Evolutionary conservation across 2,113 vertebrate species (phyloP).

Genomic region (Peucedramus taeniatus): DNA sequence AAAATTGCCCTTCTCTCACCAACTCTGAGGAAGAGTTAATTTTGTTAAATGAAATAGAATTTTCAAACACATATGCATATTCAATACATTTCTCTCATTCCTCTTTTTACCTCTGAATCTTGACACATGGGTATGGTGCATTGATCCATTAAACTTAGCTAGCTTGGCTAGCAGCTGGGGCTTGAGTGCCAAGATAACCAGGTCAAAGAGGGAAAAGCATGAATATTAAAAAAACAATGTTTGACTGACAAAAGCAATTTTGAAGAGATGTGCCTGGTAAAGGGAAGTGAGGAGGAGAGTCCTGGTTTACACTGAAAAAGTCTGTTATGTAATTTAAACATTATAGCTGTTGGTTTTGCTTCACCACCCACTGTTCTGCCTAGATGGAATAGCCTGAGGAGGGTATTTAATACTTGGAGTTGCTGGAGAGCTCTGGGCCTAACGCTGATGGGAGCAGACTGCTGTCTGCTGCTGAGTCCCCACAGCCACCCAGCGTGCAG

Average conservation of each 20-base stretch:
- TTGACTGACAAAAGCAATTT: slow-evolving; percentile 62
- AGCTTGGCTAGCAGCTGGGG: slow-evolving; percentile 41
- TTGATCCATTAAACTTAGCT: slow-evolving; percentile 45
- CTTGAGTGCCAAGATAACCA: slow-evolving; percentile 56
- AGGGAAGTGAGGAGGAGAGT: not conserved
- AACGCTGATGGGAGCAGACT: not conserved
- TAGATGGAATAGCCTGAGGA: slow-evolving; percentile 8
- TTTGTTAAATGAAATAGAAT: not conserved
- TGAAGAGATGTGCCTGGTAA: not conserved
- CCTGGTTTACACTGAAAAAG: not conserved
- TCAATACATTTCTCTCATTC: not conserved
- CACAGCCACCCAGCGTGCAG: accelerated
- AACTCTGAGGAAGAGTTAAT: not conserved
- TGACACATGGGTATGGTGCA: not conserved
- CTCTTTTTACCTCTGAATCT: not conserved
- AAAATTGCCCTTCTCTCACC: not conserved
- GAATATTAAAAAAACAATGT: slow-evolving; percentile 29
- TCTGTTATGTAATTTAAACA: slow-evolving; percentile 16
- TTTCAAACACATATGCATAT: not conserved
- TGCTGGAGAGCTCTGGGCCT: not conserved
- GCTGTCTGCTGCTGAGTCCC: not conserved
- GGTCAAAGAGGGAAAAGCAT: slow-evolving; percentile 4
- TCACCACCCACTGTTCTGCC: slow-evolving; percentile 24
- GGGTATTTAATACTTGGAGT: not conserved
- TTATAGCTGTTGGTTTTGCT: slow-evolving; percentile 35